A percentile compares a stretch with the other conserved stretches of the same genome.
Evolutionary conservation across 2,797 vertebrate species (phyloP).

Genomic region (Spea hammondii): DNA sequence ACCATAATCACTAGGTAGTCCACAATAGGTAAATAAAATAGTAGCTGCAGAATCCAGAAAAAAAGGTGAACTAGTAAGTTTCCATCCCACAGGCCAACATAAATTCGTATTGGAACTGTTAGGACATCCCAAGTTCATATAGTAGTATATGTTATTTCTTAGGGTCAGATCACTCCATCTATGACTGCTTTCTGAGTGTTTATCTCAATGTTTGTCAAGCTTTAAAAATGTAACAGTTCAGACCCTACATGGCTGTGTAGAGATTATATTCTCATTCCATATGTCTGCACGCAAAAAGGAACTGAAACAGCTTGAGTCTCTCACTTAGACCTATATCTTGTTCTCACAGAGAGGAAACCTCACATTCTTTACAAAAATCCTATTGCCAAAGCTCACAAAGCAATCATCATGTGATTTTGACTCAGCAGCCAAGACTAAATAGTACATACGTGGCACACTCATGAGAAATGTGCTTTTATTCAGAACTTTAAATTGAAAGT

Average conservation of each 20-base stretch:
- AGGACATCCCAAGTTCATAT: too few relatives aligned
- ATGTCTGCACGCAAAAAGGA: background rate
- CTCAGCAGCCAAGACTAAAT: slow-evolving; percentile 15
- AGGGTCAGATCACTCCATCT: too few relatives aligned
- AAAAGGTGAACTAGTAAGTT: too few relatives aligned
- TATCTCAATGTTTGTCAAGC: too few relatives aligned
- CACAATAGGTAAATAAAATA: too few relatives aligned
- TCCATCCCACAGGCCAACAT: too few relatives aligned
- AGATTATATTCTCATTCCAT: slow-evolving; percentile 2
- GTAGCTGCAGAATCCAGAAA: too few relatives aligned
- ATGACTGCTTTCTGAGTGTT: too few relatives aligned
- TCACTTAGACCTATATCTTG: slow-evolving; percentile 3
- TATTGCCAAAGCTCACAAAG: slow-evolving; percentile 41
- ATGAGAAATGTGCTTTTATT: background rate
- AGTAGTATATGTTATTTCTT: too few relatives aligned
- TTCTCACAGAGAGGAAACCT: slow-evolving; percentile 26
- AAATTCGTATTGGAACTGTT: too few relatives aligned
- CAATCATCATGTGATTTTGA: slow-evolving; percentile 26
- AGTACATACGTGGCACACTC: slow-evolving; percentile 40
- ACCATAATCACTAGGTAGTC: too few relatives aligned
- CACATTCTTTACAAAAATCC: slow-evolving; percentile 27
- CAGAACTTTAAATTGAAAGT: background rate
- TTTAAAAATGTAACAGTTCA: background rate
- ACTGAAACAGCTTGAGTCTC: slow-evolving; percentile 20
- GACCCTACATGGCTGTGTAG: background rate